phyloP scores from a whole-genome alignment of 2,888 invertebrate species.

The Rhagonycha lutea region DNA sequence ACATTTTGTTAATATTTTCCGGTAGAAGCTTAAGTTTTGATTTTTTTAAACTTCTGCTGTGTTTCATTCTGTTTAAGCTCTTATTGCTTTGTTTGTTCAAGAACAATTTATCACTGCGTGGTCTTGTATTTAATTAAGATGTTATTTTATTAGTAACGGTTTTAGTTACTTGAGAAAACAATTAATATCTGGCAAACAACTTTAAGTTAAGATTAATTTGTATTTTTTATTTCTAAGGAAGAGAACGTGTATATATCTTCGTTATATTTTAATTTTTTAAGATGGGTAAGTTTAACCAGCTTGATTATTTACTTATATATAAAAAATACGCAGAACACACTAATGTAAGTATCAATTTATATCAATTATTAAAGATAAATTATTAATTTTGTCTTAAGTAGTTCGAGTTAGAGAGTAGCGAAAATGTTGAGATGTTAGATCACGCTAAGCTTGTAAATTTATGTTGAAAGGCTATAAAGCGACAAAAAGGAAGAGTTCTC shows the following conservation, averaged over 20 bases:
- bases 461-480: conserved; percentile 7
- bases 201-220: conserved; percentile 10
- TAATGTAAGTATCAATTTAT: neutral
- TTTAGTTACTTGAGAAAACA: conserved; percentile 5
- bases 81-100: conserved; percentile 1
- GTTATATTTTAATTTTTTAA: neutral
- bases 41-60: neutral
- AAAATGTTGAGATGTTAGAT: neutral
- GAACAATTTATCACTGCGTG: conserved; percentile 2
- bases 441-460: conserved; percentile 8
- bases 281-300: neutral
- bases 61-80: neutral
- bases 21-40: neutral
- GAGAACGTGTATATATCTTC: neutral
- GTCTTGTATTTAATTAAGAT: conserved; percentile 4
- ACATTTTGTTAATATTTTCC: neutral
- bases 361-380: neutral
- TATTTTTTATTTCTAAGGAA: neutral
- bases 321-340: neutral
- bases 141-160: conserved; percentile 6
- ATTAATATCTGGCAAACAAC: conserved; percentile 12
- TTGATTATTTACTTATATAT: neutral
- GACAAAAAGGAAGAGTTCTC: conserved; percentile 12
- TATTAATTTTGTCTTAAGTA: neutral
- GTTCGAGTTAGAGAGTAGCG: too few relatives aligned